Evolutionary conservation across 37 sponge, comb jelly and placozoan species (phyloP).

Genomic region (Ianthella basta): DNA sequence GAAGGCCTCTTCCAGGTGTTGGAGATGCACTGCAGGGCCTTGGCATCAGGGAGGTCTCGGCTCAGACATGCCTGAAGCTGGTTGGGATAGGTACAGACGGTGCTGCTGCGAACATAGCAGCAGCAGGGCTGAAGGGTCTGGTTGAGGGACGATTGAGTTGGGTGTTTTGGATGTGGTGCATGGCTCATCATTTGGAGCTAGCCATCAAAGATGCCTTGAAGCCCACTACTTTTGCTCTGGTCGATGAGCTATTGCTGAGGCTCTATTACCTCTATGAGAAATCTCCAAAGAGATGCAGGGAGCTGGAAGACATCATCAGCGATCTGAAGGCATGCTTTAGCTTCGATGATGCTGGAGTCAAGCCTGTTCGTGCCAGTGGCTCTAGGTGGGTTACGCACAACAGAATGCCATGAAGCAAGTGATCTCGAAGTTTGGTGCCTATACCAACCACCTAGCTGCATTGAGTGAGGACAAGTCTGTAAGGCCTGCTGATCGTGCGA

Average conservation of each 20-base stretch:
- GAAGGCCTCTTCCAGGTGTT: slow-evolving; percentile 48
- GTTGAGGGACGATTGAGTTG: slow-evolving; percentile 55
- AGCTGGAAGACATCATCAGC: slow-evolving; percentile 41
- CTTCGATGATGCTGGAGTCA: slow-evolving; percentile 43
- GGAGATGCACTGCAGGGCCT: slow-evolving; percentile 27
- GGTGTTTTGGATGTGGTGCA: slow-evolving; percentile 84
- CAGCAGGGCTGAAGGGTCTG: slow-evolving; percentile 60
- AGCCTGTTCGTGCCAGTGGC: slow-evolving; percentile 53
- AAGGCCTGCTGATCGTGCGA: slow-evolving; percentile 56
- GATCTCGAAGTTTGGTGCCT: slow-evolving; percentile 78
- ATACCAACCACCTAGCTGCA: slow-evolving; percentile 62
- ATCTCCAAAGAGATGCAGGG: slow-evolving; percentile 47
- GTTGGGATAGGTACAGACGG: slow-evolving; percentile 60
- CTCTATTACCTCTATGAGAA: slow-evolving; percentile 69
- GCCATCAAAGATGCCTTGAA: slow-evolving; percentile 69
- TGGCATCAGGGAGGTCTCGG: slow-evolving; percentile 41
- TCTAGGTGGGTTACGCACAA: slow-evolving; percentile 60
- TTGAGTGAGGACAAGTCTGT: slow-evolving; percentile 56
- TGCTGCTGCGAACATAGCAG: slow-evolving; percentile 49
- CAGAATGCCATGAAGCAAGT: slow-evolving; percentile 69
- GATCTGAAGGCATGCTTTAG: slow-evolving; percentile 47
- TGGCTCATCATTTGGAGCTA: slow-evolving; percentile 66
- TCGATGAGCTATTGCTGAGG: slow-evolving; percentile 51
- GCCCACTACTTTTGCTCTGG: slow-evolving; percentile 56
- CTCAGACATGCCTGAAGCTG: slow-evolving; percentile 39